Evolutionary conservation across 2,113 vertebrate genomes (phyloP).

Genomic region (Pluvianellus socialis): DNA sequence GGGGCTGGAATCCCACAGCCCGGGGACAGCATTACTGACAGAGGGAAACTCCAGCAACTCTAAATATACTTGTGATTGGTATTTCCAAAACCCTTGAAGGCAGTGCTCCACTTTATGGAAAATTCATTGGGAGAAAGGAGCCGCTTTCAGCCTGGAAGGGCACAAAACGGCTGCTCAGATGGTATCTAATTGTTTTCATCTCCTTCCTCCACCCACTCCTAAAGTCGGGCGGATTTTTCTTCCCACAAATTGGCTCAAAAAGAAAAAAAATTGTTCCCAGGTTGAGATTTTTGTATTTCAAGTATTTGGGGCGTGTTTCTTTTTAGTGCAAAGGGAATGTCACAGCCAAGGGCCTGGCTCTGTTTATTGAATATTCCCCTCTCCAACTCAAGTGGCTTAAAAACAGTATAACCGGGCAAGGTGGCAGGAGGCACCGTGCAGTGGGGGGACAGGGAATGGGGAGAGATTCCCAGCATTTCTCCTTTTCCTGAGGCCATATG

Average conservation of each 20-base stretch:
- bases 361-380: background rate
- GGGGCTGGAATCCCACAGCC: background rate
- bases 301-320: background rate
- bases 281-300: background rate
- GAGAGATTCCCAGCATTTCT: background rate
- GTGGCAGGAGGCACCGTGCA: background rate
- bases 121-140: background rate
- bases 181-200: background rate
- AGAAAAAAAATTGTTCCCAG: background rate
- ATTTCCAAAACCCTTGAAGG: background rate
- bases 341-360: background rate
- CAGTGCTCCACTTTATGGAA: background rate
- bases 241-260: background rate
- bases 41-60: background rate
- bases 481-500: background rate
- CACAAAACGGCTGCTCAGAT: background rate
- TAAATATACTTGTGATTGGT: background rate
- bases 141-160: background rate
- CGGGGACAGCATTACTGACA: rapidly evolving
- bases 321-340: background rate
- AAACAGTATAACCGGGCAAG: rapidly evolving
- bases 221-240: background rate
- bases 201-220: background rate
- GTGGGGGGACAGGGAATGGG: rapidly evolving
- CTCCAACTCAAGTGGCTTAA: background rate